Base-by-base conservation (phyloP, 2,797 vertebrate species). In the Corythornis leucogaster region DNA sequence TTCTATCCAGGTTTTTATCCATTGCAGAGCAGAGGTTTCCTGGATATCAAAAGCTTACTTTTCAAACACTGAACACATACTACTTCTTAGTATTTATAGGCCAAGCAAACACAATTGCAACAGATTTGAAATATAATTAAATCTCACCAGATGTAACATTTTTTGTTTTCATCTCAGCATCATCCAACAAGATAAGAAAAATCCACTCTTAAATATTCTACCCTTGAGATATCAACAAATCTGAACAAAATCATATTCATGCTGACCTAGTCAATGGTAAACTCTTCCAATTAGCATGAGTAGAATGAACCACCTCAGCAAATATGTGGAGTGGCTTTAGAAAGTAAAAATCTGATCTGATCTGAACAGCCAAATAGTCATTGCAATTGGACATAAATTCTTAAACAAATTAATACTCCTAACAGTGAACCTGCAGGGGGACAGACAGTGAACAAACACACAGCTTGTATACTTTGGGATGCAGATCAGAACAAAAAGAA, bases 61-160 rank as follows among this genome's bases (percentile, higher is more conserved):
- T 89, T 71, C 92, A 89, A 91, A 82, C 25, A 30, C 35, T 28
- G 35, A 69, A 22, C 26, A 81, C 0, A 0, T 90, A 85, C 55
- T 80, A 40, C 40, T 85, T 35, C 40, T 85, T 35, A 25, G 38
- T 18, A 75, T 73, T 94, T 83, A 55, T 40, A 87, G 66, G 38
- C 38, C 48, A 82, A 69, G 30, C 5, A 46, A 89, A 75, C 11
- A 81, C n/a, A 83, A 4, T 48, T 53, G 40, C 64, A 89, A 80
- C 22, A 77, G 38, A 70, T 78, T 54, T 88, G 42, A 91, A 91
- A 79, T 76, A 73, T 69, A 93, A 94, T 91, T 93, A 77, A 61
- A 35, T 69, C 22, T 81, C 42, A 78, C 16, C 71, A 94, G 31
- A 68, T 88, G 30, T 50, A 89, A 63, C 33, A 46, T 53, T 45